Conservation (phyloP, 2,113 vertebrate species). For the Erythrocercus mccallii region DNA sequence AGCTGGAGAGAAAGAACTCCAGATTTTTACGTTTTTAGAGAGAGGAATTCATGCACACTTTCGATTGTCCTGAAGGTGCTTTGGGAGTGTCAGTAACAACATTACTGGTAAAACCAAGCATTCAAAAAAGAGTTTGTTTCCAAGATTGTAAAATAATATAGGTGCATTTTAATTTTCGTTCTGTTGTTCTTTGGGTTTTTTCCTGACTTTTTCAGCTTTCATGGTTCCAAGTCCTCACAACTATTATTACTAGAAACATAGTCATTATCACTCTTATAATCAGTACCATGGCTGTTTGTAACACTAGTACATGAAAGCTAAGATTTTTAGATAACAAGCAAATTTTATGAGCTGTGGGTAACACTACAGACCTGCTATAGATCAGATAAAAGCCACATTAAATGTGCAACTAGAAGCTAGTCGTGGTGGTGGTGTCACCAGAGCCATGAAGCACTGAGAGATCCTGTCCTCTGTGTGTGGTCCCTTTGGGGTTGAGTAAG, state of each 20-base stretch:
- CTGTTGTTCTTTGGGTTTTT: not conserved
- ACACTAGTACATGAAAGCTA: not conserved
- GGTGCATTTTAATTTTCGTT: not conserved
- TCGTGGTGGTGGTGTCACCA: not conserved
- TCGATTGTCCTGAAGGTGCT: not conserved
- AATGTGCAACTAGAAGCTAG: not conserved
- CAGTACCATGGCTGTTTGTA: not conserved
- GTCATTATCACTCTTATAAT: not conserved
- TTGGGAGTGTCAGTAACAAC: not conserved
- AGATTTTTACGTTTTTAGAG: not conserved
- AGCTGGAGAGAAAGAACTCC: not conserved
- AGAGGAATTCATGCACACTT: not conserved
- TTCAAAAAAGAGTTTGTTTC: not conserved
- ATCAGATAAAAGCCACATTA: conserved; percentile 18
- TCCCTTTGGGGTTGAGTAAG: not conserved
- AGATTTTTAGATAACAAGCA: conserved; percentile 15
- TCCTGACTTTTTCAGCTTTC: not conserved
- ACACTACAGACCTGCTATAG: not conserved
- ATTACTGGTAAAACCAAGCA: not conserved
- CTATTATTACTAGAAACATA: not conserved
- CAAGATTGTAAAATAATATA: not conserved
- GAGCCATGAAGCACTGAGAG: not conserved
- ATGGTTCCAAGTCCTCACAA: not conserved
- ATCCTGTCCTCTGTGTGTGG: not conserved
- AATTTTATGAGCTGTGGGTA: not conserved